A percentile compares a stretch with the other conserved stretches of the same genome.
These are phyloP conservation scores for Microcebus griseorufus DNA, from an alignment of 2,113 vertebrate genomes.

Conservation along the genomic window DNA sequence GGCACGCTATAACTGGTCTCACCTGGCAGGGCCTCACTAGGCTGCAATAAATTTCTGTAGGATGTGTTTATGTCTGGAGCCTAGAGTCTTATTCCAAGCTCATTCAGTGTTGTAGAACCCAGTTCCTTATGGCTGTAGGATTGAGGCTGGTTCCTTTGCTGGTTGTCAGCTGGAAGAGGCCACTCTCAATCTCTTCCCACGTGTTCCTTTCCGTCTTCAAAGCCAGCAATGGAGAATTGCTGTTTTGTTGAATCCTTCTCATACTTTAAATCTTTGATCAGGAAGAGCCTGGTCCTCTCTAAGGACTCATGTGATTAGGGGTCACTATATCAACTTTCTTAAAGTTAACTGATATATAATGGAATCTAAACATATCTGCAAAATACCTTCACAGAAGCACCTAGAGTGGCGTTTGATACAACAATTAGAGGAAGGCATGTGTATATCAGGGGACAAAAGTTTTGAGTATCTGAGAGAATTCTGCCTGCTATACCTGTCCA, in stretches of 20 bases:
- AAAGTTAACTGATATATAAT: neutral
- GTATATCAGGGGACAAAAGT: fast-evolving
- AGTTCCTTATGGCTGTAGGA: neutral
- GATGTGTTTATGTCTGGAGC: neutral
- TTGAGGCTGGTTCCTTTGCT: neutral
- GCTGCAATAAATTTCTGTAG: neutral
- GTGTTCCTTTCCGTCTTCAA: neutral
- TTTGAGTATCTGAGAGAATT: neutral
- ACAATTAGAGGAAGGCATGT: neutral
- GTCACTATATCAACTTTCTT: neutral
- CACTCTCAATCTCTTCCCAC: neutral
- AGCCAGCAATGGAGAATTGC: neutral
- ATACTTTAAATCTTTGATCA: neutral
- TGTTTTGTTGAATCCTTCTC: neutral
- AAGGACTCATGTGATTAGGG: neutral
- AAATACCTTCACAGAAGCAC: neutral
- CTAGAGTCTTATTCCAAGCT: neutral
- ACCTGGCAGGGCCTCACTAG: neutral
- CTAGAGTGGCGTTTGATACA: neutral
- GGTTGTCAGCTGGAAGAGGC: neutral
- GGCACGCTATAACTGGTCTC: neutral
- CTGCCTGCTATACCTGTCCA: neutral
- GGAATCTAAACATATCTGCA: neutral
- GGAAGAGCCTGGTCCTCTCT: neutral
- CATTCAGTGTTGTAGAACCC: neutral